Percentiles rank a stretch among this genome's conserved stretches.
Evolutionary conservation across 92 coral and sea anemone genomes (phyloP).

Genomic region (Montipora capitata): DNA sequence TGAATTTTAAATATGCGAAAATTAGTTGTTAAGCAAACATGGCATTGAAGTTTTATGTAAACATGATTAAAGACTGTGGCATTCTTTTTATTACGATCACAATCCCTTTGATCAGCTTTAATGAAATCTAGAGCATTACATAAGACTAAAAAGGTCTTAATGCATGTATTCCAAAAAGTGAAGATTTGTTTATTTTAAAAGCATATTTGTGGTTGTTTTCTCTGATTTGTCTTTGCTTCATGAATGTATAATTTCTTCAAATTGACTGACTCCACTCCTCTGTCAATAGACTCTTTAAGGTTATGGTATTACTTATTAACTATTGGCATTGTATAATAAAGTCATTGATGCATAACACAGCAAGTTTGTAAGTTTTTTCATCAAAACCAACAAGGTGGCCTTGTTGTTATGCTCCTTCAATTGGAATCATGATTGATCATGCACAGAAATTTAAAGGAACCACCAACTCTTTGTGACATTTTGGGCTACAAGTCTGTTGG

Average conservation of each 20-base stretch:
- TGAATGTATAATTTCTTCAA: not conserved
- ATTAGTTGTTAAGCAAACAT: constrained; percentile 8
- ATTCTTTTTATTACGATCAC: constrained; percentile 2
- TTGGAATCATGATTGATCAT: not conserved
- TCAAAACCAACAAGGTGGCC: not conserved
- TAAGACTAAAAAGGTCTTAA: not conserved
- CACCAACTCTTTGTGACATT: not conserved
- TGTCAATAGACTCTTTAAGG: not conserved
- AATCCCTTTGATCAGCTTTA: constrained; percentile 12
- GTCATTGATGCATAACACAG: constrained; percentile 5
- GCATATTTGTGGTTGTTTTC: not conserved
- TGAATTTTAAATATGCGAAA: not conserved
- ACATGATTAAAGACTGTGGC: constrained; percentile 13
- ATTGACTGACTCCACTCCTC: not conserved
- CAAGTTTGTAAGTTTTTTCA: not conserved
- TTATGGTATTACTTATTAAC: constrained; percentile 8
- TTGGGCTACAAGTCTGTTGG: not conserved
- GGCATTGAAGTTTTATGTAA: not conserved
- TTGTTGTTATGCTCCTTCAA: not conserved
- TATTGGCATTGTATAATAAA: constrained; percentile 26
- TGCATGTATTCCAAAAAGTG: not conserved
- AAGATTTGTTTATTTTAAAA: not conserved
- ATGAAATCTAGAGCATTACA: not conserved
- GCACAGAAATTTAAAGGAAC: not conserved
- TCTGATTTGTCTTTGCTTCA: not conserved